Conservation (phyloP, 2,113 vertebrate genomes). For the Maccullochella peelii region DNA sequence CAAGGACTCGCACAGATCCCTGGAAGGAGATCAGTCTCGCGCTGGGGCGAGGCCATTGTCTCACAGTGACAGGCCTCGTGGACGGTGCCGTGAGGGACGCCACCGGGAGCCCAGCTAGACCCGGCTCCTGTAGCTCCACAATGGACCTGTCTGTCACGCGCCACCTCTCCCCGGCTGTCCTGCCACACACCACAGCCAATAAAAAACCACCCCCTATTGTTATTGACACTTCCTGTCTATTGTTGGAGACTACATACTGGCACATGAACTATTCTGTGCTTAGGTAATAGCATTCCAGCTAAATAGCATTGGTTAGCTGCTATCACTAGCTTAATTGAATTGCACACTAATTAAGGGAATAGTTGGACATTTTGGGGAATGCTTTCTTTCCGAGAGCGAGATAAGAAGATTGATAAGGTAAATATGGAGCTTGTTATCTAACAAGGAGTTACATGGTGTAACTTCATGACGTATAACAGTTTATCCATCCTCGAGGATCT, state of each 20-base stretch:
- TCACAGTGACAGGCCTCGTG: constrained; percentile 58
- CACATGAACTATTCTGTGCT: background rate
- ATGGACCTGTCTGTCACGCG: constrained; percentile 66
- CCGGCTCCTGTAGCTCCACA: constrained; percentile 53
- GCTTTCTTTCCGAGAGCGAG: too few species aligned
- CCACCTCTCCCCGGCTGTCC: constrained; percentile 31
- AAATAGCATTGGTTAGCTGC: background rate
- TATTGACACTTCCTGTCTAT: constrained; percentile 53
- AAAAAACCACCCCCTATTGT: constrained; percentile 24
- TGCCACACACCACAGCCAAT: constrained; percentile 40
- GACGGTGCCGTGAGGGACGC: constrained; percentile 51
- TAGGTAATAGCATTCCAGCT: background rate
- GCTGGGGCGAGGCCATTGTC: constrained; percentile 47
- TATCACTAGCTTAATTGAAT: background rate
- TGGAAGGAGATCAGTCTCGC: constrained; percentile 46
- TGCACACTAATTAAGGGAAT: background rate
- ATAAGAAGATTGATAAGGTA: background rate
- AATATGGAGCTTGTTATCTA: background rate
- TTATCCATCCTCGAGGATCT: background rate
- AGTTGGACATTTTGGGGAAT: background rate
- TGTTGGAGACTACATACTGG: background rate
- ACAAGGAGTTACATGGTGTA: background rate
- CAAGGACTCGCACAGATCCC: constrained; percentile 53
- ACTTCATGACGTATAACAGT: too few species aligned
- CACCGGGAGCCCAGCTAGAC: constrained; percentile 41